Conservation (phyloP, 1,140 invertebrate species). For the Aphis craccivora region DNA sequence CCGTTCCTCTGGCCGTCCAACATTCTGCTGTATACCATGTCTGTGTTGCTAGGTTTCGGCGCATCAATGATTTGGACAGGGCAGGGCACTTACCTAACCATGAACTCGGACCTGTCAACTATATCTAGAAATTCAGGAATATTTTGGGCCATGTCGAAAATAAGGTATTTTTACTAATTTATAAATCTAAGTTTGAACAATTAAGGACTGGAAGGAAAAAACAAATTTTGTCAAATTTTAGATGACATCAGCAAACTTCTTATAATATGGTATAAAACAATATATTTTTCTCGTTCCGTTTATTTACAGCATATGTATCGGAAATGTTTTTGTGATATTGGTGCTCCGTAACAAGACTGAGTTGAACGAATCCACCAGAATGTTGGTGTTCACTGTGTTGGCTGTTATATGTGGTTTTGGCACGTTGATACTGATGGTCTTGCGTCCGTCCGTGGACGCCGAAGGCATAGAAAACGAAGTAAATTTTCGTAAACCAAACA, state of each 20-base stretch:
- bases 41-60: conserved; percentile 85
- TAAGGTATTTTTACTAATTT: not conserved
- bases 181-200: not conserved
- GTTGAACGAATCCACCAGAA: not conserved
- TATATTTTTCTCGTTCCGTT: no score
- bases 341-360: not conserved
- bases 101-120: conserved; percentile 85
- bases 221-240: not conserved
- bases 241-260: no score
- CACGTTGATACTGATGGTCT: conserved; percentile 72
- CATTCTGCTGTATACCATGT: conserved; percentile 82
- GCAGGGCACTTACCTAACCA: conserved; percentile 91
- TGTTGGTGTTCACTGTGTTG: conserved; percentile 77
- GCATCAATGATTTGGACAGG: conserved; percentile 90
- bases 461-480: conserved; percentile 61
- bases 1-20: conserved; percentile 85
- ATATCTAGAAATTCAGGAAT: conserved; percentile 93
- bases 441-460: conserved; percentile 68
- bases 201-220: not conserved
- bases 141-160: conserved; percentile 80
- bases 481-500: not conserved
- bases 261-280: no score
- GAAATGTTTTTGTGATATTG: conserved; percentile 14
- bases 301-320: not conserved
- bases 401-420: conserved; percentile 76